Evolutionary conservation across 1,140 invertebrate species (phyloP).

Genomic region (Drosophila quadrilineata): DNA sequence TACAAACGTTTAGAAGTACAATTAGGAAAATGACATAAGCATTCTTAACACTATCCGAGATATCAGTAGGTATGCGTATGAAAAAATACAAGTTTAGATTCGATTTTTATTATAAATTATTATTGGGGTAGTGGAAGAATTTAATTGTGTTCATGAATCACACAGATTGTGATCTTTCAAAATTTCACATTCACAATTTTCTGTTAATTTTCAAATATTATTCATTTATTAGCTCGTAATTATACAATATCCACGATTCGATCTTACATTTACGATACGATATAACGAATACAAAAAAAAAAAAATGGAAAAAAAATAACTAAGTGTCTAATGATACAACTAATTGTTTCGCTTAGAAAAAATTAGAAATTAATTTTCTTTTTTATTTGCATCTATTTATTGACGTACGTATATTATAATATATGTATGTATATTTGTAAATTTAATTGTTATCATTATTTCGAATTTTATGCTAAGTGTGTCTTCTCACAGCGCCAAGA

Average conservation of each 20-base stretch:
- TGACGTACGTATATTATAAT: neutral
- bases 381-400: neutral
- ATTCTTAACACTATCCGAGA: too few species aligned
- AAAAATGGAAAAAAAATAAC: constrained; percentile 7
- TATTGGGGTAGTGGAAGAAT: too few species aligned
- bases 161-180: too few species aligned
- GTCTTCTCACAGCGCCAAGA: constrained; percentile 25
- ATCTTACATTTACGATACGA: constrained; percentile 16
- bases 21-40: too few species aligned
- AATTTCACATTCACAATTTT: constrained; percentile 28
- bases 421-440: constrained; percentile 22
- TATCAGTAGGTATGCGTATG: too few species aligned
- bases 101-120: too few species aligned
- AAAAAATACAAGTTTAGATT: too few species aligned
- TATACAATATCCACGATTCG: constrained; percentile 19
- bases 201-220: too few species aligned
- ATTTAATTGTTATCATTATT: too few species aligned
- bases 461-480: constrained; percentile 31
- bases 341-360: constrained; percentile 17
- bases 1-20: too few species aligned
- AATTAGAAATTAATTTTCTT: constrained; percentile 13
- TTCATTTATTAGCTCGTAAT: constrained; percentile 19
- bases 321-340: constrained; percentile 17
- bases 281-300: constrained; percentile 20
- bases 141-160: too few species aligned